These are phyloP conservation scores for Rotaria macrura DNA, from an alignment of 2,888 invertebrate genomes.

Conservation along the genomic window DNA sequence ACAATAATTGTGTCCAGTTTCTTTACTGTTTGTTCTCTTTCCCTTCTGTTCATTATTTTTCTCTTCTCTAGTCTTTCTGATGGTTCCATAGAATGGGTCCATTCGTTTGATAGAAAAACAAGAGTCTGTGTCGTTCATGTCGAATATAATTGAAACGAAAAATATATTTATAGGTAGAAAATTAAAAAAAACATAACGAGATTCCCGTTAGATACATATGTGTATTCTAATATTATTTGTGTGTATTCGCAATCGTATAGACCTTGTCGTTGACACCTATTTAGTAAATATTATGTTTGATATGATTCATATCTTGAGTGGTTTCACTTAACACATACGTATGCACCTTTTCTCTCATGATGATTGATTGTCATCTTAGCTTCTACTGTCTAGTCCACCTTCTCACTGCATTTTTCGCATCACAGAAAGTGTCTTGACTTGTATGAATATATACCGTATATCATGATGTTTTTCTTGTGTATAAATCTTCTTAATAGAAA, in stretches of 20 bases:
- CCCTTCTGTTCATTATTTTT: not conserved
- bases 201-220: not conserved
- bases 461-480: too few relatives aligned
- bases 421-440: not conserved
- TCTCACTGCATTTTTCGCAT: not conserved
- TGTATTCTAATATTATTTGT: not conserved
- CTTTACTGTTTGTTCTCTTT: not conserved
- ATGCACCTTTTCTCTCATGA: not conserved
- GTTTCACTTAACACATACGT: not conserved
- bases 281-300: constrained; percentile 8
- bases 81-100: not conserved
- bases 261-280: constrained; percentile 12
- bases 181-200: not conserved
- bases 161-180: not conserved
- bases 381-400: not conserved
- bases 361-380: constrained; percentile 10
- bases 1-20: not conserved
- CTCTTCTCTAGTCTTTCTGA: not conserved
- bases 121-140: too few relatives aligned
- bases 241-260: not conserved
- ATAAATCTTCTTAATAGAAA: not conserved
- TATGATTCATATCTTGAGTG: not conserved
- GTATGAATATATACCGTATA: not conserved
- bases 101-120: not conserved
- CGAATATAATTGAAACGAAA: not conserved